Base-by-base conservation (phyloP, 2,113 vertebrate genomes). In the Electrona antarctica region DNA sequence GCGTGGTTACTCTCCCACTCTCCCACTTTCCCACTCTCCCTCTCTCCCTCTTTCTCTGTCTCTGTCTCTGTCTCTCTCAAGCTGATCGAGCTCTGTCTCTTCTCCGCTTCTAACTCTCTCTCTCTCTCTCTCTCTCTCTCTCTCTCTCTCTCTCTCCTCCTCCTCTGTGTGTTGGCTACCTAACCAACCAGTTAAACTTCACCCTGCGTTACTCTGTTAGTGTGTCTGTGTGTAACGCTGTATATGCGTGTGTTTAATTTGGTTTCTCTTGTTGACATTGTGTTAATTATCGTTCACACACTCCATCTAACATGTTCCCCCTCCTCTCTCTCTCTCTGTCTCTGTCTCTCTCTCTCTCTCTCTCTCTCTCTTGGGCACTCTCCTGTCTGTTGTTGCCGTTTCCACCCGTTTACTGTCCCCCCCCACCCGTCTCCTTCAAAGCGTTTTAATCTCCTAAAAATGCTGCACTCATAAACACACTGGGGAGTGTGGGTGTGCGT, bases 381-480 rank as follows among this genome's bases (percentile, higher is more conserved):
- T 4, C 66, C 33, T 41, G 33, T n/a, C 50, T 41, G 13, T 58
- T 74, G 62, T 76, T 60, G 66, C 62, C 47, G 7, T 61, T 33
- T 59, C 46, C 68, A 68, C 12, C 50, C 8, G 15, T 70, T 69
- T 69, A 61, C 78, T 69, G 56, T 59, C 49, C 15, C 50, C 0
- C 57, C 2, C 63, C 48, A 8, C 49, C 33, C 59, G n/a, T 64
- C 63, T 14, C 52, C 68, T 60, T 77, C 77, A 83, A 70, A 79
- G 82, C 65, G 61, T 78, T 83, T 76, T 79, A 79, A 77, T 84
- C 78, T 67, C 65, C 74, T 74, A 74, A 71, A 66, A 62, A 63
- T 78, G 74, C 82, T 55, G 52, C 54, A 67, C 60, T 74, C 64
- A 64, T 68, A 74, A 78, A 78, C 62, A 64, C 70, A 60, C 67